These are phyloP conservation scores for Ctenosaura bakeri DNA, from an alignment of 2,797 vertebrate species.

Conservation along the genomic window DNA sequence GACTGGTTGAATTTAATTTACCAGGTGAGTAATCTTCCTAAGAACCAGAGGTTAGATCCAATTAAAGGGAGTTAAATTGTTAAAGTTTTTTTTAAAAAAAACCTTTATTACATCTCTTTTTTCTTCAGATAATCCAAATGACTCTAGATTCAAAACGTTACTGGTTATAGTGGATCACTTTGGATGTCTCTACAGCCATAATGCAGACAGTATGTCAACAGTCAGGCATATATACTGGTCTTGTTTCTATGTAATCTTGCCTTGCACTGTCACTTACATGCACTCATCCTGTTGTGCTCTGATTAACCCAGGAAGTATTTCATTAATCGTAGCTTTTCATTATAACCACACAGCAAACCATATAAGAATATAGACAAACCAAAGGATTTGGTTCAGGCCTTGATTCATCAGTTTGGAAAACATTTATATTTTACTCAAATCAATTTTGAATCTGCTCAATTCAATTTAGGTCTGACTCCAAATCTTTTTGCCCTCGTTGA, in stretches of 20 bases:
- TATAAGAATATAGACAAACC: too few species aligned
- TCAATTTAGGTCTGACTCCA: neutral
- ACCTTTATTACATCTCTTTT: conserved; percentile 18
- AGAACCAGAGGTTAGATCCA: conserved; percentile 45
- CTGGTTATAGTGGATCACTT: neutral
- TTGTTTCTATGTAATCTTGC: neutral
- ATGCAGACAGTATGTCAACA: neutral
- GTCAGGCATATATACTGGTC: neutral
- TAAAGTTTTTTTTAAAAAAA: conserved; percentile 14
- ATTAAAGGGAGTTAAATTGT: conserved; percentile 50
- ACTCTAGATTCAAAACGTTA: neutral
- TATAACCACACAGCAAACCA: neutral
- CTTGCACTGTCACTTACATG: neutral
- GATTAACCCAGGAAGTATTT: neutral
- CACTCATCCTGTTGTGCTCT: neutral
- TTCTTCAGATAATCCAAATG: neutral
- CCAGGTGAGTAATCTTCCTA: conserved; percentile 52
- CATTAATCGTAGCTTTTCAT: neutral
- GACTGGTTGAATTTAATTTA: conserved; percentile 56
- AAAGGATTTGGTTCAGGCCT: too few species aligned
- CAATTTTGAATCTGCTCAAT: neutral
- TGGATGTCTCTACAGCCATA: neutral
- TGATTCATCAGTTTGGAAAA: neutral
- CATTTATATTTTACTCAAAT: neutral
- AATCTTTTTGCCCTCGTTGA: neutral